Evolutionary conservation across 2,888 invertebrate species (phyloP).

Genomic region (Lutraria lutraria): DNA sequence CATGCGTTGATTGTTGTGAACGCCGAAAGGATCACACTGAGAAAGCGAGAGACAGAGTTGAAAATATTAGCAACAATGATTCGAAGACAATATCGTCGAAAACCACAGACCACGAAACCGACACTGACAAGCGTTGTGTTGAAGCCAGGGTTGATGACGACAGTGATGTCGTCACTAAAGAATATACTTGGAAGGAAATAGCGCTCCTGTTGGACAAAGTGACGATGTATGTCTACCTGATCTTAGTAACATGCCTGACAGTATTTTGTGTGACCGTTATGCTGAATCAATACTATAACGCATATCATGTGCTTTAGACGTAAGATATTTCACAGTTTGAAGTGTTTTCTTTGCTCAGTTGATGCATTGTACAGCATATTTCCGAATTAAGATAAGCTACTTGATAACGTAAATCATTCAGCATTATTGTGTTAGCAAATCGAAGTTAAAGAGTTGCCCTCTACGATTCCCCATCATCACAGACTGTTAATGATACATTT

Average conservation of each 20-base stretch:
- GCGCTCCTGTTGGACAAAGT: conserved; percentile 60
- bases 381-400: too few relatives aligned
- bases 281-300: not conserved
- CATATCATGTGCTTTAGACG: not conserved
- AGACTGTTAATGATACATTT: too few relatives aligned
- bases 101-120: not conserved
- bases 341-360: too few relatives aligned
- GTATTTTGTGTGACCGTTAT: conserved; percentile 33
- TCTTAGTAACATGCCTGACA: conserved; percentile 45
- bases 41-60: not conserved
- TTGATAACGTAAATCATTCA: too few relatives aligned
- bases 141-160: conserved; percentile 25
- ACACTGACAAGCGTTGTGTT: not conserved
- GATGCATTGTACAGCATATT: too few relatives aligned
- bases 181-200: conserved; percentile 63
- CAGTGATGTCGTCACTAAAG: conserved; percentile 3
- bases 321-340: too few relatives aligned
- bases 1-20: conserved; percentile 21
- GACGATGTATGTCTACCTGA: conserved; percentile 60
- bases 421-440: too few relatives aligned
- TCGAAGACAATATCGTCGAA: not conserved
- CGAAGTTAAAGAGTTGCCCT: too few relatives aligned
- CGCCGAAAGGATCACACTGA: not conserved
- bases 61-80: not conserved
- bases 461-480: too few relatives aligned